Conservation (phyloP, 2,888 invertebrate species). For the Drosophila trichaetosa region DNA sequence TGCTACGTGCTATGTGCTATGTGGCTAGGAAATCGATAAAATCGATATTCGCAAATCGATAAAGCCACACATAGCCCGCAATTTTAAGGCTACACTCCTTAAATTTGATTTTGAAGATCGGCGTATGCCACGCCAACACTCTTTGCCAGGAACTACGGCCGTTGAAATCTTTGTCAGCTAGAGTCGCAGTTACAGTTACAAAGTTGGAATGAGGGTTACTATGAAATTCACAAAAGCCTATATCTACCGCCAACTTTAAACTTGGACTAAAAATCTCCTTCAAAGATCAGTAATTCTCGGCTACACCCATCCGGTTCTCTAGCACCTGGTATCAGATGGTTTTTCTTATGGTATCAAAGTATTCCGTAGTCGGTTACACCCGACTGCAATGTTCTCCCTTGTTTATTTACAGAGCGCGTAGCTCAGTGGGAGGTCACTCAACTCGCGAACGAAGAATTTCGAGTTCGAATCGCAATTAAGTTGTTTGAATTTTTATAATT, state of each 20-base stretch:
- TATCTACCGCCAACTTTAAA: background rate
- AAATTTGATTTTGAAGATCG: no score
- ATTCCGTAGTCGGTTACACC: background rate
- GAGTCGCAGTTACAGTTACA: background rate
- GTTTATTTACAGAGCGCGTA: background rate
- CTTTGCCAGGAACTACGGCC: no score
- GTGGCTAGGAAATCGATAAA: no score
- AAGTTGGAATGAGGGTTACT: background rate
- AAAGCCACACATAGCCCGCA: no score
- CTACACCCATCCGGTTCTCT: background rate
- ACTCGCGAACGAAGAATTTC: background rate
- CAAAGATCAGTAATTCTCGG: background rate
- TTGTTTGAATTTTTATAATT: background rate
- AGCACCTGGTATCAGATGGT: background rate
- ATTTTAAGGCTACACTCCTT: no score
- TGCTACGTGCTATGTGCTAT: no score
- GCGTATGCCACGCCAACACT: no score
- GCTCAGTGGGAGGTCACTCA: background rate
- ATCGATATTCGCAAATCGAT: no score
- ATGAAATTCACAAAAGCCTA: background rate
- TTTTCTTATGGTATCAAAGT: background rate
- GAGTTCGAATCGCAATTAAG: background rate
- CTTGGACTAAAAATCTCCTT: background rate
- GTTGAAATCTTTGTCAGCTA: background rate
- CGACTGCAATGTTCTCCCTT: background rate